Evolutionary conservation across 2,113 vertebrate species (phyloP).

Genomic region (Phodopus roborovskii): DNA sequence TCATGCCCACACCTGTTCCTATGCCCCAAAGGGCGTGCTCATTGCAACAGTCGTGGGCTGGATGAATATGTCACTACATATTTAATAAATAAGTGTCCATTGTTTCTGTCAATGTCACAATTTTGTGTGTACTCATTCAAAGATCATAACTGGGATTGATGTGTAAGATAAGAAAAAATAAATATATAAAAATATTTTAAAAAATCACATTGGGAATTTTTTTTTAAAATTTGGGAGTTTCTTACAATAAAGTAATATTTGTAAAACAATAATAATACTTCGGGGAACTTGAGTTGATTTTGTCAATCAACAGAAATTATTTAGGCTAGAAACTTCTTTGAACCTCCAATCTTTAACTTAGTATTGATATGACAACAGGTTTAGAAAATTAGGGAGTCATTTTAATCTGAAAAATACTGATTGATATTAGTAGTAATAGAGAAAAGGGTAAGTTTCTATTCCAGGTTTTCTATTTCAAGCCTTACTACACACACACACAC

Average conservation of each 20-base stretch:
- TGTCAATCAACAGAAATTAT: not conserved
- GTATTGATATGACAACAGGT: not conserved
- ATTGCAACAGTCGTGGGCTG: too few species aligned
- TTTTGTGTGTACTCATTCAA: constrained; percentile 70
- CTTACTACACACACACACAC: not conserved
- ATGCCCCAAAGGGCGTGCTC: too few species aligned
- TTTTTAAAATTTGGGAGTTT: not conserved
- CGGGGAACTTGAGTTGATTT: not conserved
- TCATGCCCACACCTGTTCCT: too few species aligned
- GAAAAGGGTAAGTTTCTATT: not conserved
- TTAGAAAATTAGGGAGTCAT: not conserved
- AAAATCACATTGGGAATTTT: not conserved
- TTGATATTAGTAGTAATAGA: not conserved
- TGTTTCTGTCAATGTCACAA: not conserved
- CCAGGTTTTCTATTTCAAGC: not conserved
- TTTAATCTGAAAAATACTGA: not conserved
- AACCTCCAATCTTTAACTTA: not conserved
- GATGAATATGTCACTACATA: too few species aligned
- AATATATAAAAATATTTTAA: not conserved
- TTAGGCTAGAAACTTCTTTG: not conserved
- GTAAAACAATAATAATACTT: not conserved
- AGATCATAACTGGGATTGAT: not conserved
- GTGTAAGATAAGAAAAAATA: not conserved
- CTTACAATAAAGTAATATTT: not conserved
- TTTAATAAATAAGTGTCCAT: constrained; percentile 16